Base-by-base conservation (phyloP, 2,888 invertebrate species). In the Philereme vetulata region DNA sequence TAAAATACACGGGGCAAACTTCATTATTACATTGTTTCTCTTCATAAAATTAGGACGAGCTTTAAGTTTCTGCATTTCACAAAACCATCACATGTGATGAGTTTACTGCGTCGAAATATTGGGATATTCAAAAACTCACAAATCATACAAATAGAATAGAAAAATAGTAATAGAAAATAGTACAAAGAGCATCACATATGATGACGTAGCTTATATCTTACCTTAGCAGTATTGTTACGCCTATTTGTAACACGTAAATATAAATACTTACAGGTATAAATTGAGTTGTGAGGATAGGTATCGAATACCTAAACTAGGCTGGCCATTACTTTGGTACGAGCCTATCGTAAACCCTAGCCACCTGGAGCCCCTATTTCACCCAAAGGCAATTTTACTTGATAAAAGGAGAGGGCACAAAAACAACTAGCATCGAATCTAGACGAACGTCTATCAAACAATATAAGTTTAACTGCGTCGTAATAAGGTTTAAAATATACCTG, bases 401-500 rank as follows among this genome's bases (percentile, higher is more conserved):
- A 52, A 52, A 9, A 36, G 46, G 34, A 10, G 38, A 63, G 57
- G 42, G 55, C 35, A 6, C 46, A n/a, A 43, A 50, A 47, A 62
- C 34, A 51, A 7, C 53, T 53, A 36, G 52, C 56, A 6, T 21
- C 44, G 11, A 53, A 60, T 64, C 66, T 65, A 64, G 64, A 60
- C 60, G 51, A 57, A 49, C 47, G 33, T 45, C 48, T 35, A 8
- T 11, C 38, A 32, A 6, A 36, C 5, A 21, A 40, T 10, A 57
- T 34, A 44, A 50, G n/a, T 43, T 40, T 50, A 50, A 53, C 21
- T 10, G 2, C 11, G n/a, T 46, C 5, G 42, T 32, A 46, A 50
- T 57, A 62, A 43, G 50, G 51, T 62, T 58, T 10, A 44, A 57
- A 38, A 48, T 52, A 36, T n/a, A 56, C 61, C 61, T 65, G 52